Percentiles rank a stretch among this genome's conserved stretches.
phyloP scores from a whole-genome alignment of 2,888 invertebrate species.

The Vandiemenella viatica region DNA sequence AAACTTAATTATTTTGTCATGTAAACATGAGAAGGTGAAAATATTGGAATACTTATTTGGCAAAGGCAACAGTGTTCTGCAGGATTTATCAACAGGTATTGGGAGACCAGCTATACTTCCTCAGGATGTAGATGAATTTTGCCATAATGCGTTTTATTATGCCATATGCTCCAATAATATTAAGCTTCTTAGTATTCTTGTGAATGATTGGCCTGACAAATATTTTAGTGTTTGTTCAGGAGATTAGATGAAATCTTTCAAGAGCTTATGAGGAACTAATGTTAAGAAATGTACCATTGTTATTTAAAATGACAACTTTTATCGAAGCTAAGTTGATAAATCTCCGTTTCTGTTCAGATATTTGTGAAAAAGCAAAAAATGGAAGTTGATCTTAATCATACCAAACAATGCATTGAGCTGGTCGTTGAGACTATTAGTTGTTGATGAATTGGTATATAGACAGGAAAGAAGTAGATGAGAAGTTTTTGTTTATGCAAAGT shows the following conservation, averaged over 20 bases:
- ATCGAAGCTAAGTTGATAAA: conserved; percentile 13
- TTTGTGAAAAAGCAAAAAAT: background rate
- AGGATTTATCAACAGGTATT: background rate
- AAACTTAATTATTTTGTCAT: conserved; percentile 13
- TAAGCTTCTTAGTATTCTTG: conserved; percentile 15
- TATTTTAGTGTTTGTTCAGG: conserved; percentile 6
- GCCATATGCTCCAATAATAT: conserved; percentile 18
- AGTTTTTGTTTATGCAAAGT: conserved; percentile 16
- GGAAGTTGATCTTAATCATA: conserved; percentile 1
- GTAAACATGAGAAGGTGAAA: conserved; percentile 9
- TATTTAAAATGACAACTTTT: conserved; percentile 15
- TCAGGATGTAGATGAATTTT: conserved; percentile 7
- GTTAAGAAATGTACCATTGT: conserved; percentile 16
- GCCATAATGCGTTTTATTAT: conserved; percentile 20
- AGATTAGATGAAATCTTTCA: conserved; percentile 17
- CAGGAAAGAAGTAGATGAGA: conserved; percentile 11
- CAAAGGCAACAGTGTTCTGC: background rate
- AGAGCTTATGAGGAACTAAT: conserved; percentile 18
- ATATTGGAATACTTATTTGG: conserved; percentile 10
- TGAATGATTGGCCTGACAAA: conserved; percentile 14
- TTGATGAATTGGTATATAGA: background rate
- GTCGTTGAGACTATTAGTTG: conserved; percentile 11
- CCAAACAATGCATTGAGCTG: conserved; percentile 8
- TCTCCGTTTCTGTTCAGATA: conserved; percentile 8
- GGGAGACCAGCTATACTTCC: background rate